A percentile compares a stretch with the other conserved stretches of the same genome.
These are phyloP conservation scores for Gallinago paraguaiae DNA, from an alignment of 2,113 vertebrate species.

Conservation along the genomic window DNA sequence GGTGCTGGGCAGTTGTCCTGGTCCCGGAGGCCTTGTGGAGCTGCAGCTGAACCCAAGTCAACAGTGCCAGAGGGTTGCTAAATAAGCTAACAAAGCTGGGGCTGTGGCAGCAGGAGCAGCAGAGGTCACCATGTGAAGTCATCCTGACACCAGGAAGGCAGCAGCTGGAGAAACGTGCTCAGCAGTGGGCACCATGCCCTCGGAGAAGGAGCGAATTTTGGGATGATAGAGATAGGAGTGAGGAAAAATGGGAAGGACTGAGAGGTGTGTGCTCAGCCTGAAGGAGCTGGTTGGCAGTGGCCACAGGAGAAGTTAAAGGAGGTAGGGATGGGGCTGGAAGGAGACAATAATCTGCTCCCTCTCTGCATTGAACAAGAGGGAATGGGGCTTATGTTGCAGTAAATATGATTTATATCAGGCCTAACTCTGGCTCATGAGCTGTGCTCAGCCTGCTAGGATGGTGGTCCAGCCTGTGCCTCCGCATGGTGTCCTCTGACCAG, in stretches of 20 bases:
- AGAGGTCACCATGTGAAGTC: neutral
- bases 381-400: neutral
- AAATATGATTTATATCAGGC: neutral
- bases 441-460: neutral
- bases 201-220: fast-evolving
- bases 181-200: neutral
- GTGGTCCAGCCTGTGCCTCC: neutral
- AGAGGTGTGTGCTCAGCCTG: neutral
- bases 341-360: neutral
- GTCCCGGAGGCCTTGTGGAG: neutral
- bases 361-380: neutral
- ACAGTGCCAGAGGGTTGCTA: neutral
- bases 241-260: neutral
- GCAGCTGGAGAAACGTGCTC: neutral
- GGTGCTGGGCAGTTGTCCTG: neutral
- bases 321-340: neutral
- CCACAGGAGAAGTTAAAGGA: neutral
- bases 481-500: neutral
- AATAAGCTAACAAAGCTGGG: neutral
- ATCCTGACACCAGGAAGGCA: fast-evolving
- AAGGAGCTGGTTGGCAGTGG: neutral
- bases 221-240: neutral
- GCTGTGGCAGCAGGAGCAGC: neutral
- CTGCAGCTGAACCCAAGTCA: neutral
- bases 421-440: neutral